A percentile compares a stretch with the other conserved stretches of the same genome.
Evolutionary conservation across 2,113 vertebrate species (phyloP).

Genomic region (Callocephalon fimbriatum): DNA sequence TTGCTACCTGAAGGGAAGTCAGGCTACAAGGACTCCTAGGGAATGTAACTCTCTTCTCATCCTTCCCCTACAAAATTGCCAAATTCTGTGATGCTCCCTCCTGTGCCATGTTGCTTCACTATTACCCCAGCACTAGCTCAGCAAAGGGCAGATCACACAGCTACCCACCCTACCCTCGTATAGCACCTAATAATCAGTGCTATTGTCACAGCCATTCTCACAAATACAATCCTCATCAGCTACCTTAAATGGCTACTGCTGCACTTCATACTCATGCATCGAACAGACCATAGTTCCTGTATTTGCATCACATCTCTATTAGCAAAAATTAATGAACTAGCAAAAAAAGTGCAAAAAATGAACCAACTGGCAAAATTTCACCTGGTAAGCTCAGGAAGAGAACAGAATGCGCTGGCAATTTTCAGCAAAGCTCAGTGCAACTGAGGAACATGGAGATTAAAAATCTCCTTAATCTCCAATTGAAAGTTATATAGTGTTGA

Average conservation of each 20-base stretch:
- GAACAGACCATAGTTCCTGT: neutral
- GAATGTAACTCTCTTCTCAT: neutral
- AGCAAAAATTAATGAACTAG: neutral
- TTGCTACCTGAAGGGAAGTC: neutral
- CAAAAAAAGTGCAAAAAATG: neutral
- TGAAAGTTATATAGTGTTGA: neutral
- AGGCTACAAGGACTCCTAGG: neutral
- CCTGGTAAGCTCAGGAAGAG: neutral
- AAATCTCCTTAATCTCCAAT: neutral
- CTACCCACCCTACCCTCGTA: neutral
- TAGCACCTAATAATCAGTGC: neutral
- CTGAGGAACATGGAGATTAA: accelerated
- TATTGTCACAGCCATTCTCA: neutral
- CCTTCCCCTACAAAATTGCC: neutral
- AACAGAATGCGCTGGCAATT: accelerated
- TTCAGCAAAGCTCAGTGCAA: neutral
- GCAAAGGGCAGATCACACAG: neutral
- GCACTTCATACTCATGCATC: neutral
- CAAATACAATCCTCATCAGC: neutral
- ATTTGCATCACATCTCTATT: neutral
- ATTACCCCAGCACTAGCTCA: neutral
- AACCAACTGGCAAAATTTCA: neutral
- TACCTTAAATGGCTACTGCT: neutral
- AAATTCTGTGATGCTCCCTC: neutral
- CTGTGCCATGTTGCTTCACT: neutral